A percentile compares a stretch with the other conserved stretches of the same genome.
Conservation (phyloP, 2,797 vertebrate genomes). For the Gastrophryne carolinensis region DNA sequence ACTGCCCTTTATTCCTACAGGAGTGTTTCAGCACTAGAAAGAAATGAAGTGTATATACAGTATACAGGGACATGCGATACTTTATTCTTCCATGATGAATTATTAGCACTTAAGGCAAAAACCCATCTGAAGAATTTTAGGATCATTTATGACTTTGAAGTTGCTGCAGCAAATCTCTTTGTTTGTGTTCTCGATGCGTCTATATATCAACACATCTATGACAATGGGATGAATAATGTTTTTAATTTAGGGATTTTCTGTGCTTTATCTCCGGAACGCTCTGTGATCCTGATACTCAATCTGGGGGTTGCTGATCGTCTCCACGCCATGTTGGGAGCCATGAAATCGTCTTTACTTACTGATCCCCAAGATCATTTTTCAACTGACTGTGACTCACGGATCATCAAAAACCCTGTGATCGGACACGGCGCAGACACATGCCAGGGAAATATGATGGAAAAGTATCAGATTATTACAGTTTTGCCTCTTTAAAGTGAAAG, state of each 20-base stretch:
- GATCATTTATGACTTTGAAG: neutral
- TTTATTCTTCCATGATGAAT: neutral
- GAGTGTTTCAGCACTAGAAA: neutral
- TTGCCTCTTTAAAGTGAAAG: neutral
- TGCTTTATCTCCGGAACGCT: neutral
- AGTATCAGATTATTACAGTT: slow-evolving; percentile 21
- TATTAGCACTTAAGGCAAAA: neutral
- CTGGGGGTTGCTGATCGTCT: neutral
- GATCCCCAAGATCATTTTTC: neutral
- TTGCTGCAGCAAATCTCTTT: neutral
- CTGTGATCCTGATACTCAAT: slow-evolving; percentile 33
- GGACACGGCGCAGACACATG: slow-evolving; percentile 9
- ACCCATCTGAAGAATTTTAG: neutral
- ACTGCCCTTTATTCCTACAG: no score
- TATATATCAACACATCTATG: slow-evolving; percentile 1
- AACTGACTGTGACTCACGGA: slow-evolving; percentile 10
- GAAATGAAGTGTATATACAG: neutral
- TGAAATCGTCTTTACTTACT: slow-evolving; percentile 21
- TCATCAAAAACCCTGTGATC: neutral
- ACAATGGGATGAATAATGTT: neutral
- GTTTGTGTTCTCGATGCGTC: neutral
- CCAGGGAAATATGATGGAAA: neutral
- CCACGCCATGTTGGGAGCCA: neutral
- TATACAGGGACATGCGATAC: neutral
- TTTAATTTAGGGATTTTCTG: neutral